phyloP scores from a whole-genome alignment of 1,140 invertebrate genomes.

The Drosophila prosaltans region DNA sequence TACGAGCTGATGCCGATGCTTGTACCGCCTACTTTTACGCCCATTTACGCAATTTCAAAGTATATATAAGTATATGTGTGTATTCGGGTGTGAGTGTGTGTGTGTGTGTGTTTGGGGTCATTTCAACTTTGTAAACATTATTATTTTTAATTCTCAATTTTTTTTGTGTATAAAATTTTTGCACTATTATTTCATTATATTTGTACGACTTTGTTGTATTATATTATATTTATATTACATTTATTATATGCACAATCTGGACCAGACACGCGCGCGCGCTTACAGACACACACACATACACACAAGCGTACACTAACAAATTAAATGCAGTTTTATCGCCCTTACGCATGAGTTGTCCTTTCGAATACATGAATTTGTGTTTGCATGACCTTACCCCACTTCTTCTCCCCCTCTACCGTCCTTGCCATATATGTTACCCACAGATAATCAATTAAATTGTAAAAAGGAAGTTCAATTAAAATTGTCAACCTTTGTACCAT shows the following conservation, averaged over 20 bases:
- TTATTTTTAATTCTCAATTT: constrained; percentile 40
- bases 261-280: not conserved
- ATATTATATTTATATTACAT: too few species aligned
- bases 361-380: constrained; percentile 16
- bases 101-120: constrained; percentile 33
- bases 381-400: not conserved
- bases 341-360: constrained; percentile 57
- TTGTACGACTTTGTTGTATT: constrained; percentile 40
- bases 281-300: constrained; percentile 8
- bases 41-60: constrained; percentile 60
- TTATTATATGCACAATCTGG: constrained; percentile 56
- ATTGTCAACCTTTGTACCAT: not conserved
- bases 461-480: not conserved
- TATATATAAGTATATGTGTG: not conserved
- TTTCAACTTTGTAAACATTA: constrained; percentile 28
- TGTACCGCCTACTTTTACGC: constrained; percentile 52
- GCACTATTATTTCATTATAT: constrained; percentile 59
- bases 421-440: not conserved
- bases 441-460: not conserved
- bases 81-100: constrained; percentile 9
- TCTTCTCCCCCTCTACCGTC: not conserved
- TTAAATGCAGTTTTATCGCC: constrained; percentile 67
- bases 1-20: constrained; percentile 23
- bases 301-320: constrained; percentile 19
- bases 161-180: constrained; percentile 49